Evolutionary conservation across 2,888 invertebrate species (phyloP).

Genomic region (Dorcus parallelipipedus): DNA sequence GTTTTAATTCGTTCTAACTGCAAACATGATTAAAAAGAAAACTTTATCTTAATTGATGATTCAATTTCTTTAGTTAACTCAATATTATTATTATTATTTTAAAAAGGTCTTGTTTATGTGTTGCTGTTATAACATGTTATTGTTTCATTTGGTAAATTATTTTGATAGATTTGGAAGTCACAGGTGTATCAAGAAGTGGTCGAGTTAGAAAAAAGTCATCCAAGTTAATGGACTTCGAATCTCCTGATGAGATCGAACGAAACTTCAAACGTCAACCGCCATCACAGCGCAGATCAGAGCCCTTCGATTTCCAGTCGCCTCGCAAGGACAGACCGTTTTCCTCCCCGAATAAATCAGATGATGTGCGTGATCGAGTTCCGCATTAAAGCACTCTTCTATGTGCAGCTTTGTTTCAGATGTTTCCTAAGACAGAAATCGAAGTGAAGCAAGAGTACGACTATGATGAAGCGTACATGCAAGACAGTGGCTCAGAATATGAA

Average conservation of each 20-base stretch:
- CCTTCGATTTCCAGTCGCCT: conserved; percentile 22
- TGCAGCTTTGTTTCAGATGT: conserved; percentile 2
- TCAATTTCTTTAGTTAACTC: no score
- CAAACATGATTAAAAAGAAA: no score
- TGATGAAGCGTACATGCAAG: conserved; percentile 40
- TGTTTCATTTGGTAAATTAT: background rate
- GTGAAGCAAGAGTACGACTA: conserved; percentile 27
- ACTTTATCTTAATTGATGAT: no score
- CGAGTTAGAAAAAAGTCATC: conserved; percentile 92
- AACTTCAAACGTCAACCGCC: conserved; percentile 53
- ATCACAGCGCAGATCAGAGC: conserved; percentile 37
- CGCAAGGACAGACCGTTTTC: conserved; percentile 18
- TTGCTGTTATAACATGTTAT: no score
- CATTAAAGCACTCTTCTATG: background rate
- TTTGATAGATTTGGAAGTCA: conserved; percentile 68
- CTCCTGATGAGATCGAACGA: conserved; percentile 79
- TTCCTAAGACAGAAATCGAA: conserved; percentile 19
- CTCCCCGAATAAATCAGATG: conserved; percentile 30
- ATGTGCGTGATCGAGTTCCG: conserved; percentile 17
- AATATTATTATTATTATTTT: no score
- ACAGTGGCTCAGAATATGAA: conserved; percentile 45
- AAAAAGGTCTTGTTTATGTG: no score
- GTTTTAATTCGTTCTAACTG: no score
- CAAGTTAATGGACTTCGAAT: conserved; percentile 89
- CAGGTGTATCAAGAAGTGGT: conserved; percentile 85